Evolutionary conservation across 1,140 invertebrate genomes (phyloP), one percentile per base, ranked within the genome.

Genomic region (Amyelois transitella): DNA sequence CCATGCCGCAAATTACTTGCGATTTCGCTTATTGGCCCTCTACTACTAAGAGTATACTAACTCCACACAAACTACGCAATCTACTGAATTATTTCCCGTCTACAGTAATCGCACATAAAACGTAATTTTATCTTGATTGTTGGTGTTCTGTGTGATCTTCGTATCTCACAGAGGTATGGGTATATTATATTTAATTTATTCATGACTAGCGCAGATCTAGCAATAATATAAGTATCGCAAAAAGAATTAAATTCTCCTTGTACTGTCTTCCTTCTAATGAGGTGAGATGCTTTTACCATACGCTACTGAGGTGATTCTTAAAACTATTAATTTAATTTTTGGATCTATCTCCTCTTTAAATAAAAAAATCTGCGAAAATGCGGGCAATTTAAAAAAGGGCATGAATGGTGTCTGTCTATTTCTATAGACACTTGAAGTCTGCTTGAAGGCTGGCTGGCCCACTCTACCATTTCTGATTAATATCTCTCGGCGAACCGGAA

Each of bases 1-100:
- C 2, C 25, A 32, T 14, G n/a, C 32, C 69, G 61, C 72, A 62
- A 78, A 75, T 81, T 78, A 73, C 66, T 38, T 14, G 32, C n/a
- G 6, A 14, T 38, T 38, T 38, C n/a, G 32, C 32, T 38, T 38
- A 38, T 38, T 38, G 32, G 5, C 17, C 32, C 12, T 38, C 32
- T 14, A 38, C 32, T 38, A 38, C 32, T 8, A 32, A 8, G n/a
- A 38, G n/a, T 4, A 1, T 12, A 10, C 25, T 6, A 4, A 14
- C 1, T 12, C 32, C 12, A 28, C 25, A 6, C 32, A 38, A 38
- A 38, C 32, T 38, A 38, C 32, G 32, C 32, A 38, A 38, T 38
- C 32, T 14, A 38, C 32, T 38, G n/a, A 38, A 38, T 38, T n/a
- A 14, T 38, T 38, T 3, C 32, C 32, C 32, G 32, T 38, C 17